Percentiles rank a stretch among this genome's conserved stretches.
Conservation (phyloP, 1,140 invertebrate genomes). For the Zaprionus lachaisei region DNA sequence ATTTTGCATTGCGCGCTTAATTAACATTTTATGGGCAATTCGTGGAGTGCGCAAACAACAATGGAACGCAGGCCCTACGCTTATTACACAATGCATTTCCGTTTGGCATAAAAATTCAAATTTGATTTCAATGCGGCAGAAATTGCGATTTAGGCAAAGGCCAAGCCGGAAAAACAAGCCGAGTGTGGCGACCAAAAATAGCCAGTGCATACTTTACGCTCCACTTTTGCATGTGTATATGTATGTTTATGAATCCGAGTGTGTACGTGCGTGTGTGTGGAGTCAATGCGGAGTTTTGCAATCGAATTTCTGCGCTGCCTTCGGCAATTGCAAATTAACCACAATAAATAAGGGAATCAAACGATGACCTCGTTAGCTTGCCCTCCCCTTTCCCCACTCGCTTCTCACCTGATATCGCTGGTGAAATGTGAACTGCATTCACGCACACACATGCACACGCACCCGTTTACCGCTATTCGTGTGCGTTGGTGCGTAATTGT, state of each 20-base stretch:
- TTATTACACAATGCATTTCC: conserved; percentile 76
- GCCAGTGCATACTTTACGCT: conserved; percentile 22
- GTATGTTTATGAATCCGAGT: neutral
- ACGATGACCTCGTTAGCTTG: conserved; percentile 44
- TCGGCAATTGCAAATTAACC: conserved; percentile 75
- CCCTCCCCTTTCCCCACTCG: neutral
- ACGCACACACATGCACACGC: conserved; percentile 9
- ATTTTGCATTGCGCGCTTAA: conserved; percentile 28
- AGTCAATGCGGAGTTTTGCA: conserved; percentile 35
- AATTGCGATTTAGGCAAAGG: conserved; percentile 74
- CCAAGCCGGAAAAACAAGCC: conserved; percentile 42
- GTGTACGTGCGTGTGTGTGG: conserved; percentile 4
- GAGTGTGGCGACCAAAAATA: conserved; percentile 51
- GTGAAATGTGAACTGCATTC: conserved; percentile 10
- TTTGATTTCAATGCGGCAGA: conserved; percentile 81
- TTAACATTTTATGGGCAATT: conserved; percentile 51
- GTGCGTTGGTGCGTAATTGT: conserved; percentile 35
- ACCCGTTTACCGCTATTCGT: neutral
- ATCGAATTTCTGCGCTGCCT: conserved; percentile 51
- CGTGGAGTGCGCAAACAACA: conserved; percentile 17
- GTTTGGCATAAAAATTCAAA: conserved; percentile 77
- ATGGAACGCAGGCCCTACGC: conserved; percentile 50
- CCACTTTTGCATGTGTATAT: neutral
- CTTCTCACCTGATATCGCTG: neutral
- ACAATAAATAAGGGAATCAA: conserved; percentile 62